Evolutionary conservation across 2,888 invertebrate species (phyloP).

Genomic region (Aproaerema taeniolella): DNA sequence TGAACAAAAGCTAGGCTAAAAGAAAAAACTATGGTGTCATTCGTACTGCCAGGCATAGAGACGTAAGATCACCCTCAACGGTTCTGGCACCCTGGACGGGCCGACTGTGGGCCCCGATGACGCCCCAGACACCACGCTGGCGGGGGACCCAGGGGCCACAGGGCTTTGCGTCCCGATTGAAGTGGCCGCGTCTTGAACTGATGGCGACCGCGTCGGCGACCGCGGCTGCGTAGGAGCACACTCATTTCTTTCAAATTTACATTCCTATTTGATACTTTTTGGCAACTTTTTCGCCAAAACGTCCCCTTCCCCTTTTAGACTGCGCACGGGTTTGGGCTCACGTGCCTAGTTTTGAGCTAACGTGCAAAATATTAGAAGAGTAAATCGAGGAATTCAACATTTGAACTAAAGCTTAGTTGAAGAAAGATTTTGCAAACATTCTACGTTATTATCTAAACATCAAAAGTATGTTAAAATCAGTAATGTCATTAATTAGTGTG

Average conservation of each 20-base stretch:
- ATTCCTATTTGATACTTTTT: not conserved
- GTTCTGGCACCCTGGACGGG: slow-evolving; percentile 50
- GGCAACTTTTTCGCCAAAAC: not conserved
- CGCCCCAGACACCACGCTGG: slow-evolving; percentile 42
- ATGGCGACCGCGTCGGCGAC: slow-evolving; percentile 26
- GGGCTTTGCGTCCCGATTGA: slow-evolving; percentile 22
- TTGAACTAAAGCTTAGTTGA: slow-evolving; percentile 25
- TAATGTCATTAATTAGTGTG: too few species aligned
- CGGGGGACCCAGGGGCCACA: slow-evolving; percentile 34
- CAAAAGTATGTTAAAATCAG: too few species aligned
- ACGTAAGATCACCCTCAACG: slow-evolving; percentile 71
- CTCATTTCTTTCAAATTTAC: not conserved
- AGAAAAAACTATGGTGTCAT: slow-evolving; percentile 69
- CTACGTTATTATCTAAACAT: too few species aligned
- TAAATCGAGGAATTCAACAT: slow-evolving; percentile 69
- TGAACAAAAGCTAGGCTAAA: slow-evolving; percentile 63
- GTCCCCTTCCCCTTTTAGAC: slow-evolving; percentile 35
- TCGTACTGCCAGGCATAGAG: slow-evolving; percentile 76
- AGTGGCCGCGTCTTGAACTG: too few species aligned
- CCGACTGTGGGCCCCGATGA: slow-evolving; percentile 57
- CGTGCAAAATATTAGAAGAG: not conserved
- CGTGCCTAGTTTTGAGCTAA: too few species aligned
- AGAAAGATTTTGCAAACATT: not conserved
- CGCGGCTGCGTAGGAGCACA: slow-evolving; percentile 40
- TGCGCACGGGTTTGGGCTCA: too few species aligned